Evolutionary conservation across 2,888 invertebrate species (phyloP).

Genomic region (Chironomus tentans): DNA sequence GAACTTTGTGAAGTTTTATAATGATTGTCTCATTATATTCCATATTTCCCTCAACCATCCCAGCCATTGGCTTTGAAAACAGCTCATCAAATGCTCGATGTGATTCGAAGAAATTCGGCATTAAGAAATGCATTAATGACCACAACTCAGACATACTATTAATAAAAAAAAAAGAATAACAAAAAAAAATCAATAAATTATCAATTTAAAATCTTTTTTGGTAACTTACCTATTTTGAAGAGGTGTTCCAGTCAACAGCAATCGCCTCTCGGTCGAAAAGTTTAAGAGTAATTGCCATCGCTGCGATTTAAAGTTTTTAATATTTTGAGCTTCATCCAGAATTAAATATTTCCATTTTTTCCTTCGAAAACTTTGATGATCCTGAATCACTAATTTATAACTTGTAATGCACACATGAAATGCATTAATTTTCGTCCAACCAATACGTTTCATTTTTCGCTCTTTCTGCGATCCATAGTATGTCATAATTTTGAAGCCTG

Average conservation of each 20-base stretch:
- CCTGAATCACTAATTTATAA: slow-evolving; percentile 96
- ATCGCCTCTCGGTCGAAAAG: slow-evolving; percentile 82
- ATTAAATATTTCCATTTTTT: slow-evolving; percentile 99
- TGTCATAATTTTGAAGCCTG: slow-evolving; percentile 96
- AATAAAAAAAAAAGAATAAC: not conserved
- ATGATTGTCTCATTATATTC: slow-evolving; percentile 87
- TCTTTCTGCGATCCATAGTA: slow-evolving; percentile 97
- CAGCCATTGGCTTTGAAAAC: slow-evolving; percentile 96
- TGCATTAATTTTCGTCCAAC: slow-evolving; percentile 98
- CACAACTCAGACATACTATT: slow-evolving; percentile 86
- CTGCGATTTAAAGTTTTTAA: slow-evolving; percentile 98
- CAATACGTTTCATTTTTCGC: slow-evolving; percentile 76
- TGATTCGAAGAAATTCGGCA: slow-evolving; percentile 94
- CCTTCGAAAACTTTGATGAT: slow-evolving; percentile 92
- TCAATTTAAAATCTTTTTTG: no score
- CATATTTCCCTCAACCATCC: slow-evolving; percentile 88
- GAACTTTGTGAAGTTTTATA: slow-evolving; percentile 81
- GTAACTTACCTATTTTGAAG: slow-evolving; percentile 59
- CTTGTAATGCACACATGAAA: slow-evolving; percentile 98
- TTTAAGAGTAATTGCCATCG: slow-evolving; percentile 95
- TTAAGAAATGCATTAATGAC: slow-evolving; percentile 96
- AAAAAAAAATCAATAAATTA: not conserved
- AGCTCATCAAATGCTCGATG: slow-evolving; percentile 96
- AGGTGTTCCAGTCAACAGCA: slow-evolving; percentile 89
- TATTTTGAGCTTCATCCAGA: slow-evolving; percentile 97